Evolutionary conservation across 2,888 invertebrate species (phyloP).

Genomic region (Dioctria linearis): DNA sequence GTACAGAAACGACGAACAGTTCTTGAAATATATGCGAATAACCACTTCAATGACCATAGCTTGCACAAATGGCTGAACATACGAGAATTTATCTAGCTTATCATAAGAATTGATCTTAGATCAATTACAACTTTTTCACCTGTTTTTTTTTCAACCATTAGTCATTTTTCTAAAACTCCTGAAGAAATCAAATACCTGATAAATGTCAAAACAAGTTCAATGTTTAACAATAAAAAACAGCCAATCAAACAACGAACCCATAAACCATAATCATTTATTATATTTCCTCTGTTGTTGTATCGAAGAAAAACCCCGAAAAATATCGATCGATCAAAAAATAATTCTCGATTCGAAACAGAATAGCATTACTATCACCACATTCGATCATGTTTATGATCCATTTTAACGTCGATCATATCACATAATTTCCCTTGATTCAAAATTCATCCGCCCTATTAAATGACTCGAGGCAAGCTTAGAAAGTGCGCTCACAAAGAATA

Average conservation of each 20-base stretch:
- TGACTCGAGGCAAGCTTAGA: not conserved
- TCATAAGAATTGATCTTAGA: no score
- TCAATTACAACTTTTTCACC: no score
- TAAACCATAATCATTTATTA: not conserved
- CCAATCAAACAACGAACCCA: not conserved
- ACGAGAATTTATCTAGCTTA: no score
- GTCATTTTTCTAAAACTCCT: no score
- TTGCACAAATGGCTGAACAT: no score
- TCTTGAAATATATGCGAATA: no score
- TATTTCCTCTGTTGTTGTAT: not conserved
- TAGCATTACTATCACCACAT: not conserved
- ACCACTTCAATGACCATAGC: no score
- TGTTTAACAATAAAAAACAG: not conserved
- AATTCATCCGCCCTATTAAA: not conserved
- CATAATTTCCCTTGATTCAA: conserved; percentile 13
- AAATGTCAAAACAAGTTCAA: not conserved
- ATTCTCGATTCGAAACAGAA: conserved; percentile 4
- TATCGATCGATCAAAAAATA: conserved; percentile 6
- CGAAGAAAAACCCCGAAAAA: not conserved
- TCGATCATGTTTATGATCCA: conserved; percentile 26
- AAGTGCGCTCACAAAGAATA: not conserved
- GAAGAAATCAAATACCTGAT: not conserved
- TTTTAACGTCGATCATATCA: conserved; percentile 26
- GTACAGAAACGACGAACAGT: no score
- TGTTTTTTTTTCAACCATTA: no score